phyloP scores from a whole-genome alignment of 2,113 vertebrate species.

The Oryzias woworae region DNA sequence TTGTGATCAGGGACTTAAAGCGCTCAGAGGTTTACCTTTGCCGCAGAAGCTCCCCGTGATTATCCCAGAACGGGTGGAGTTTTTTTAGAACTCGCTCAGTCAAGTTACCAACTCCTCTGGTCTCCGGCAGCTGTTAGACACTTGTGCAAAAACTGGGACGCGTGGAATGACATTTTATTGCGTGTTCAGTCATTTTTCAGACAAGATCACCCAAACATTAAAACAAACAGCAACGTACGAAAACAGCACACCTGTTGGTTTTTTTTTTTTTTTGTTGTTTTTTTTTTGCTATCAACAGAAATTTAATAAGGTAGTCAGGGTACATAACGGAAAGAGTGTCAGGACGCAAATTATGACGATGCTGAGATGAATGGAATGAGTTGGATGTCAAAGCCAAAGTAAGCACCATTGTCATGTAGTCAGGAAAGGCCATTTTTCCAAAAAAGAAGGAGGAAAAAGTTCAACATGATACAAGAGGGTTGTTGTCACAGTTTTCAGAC shows the following conservation, averaged over 20 bases:
- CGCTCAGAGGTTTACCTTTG: too few relatives aligned
- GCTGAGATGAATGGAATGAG: constrained; percentile 73
- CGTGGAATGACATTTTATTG: constrained; percentile 82
- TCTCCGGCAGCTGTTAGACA: constrained; percentile 35
- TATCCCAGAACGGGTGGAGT: too few relatives aligned
- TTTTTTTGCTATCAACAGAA: constrained; percentile 77
- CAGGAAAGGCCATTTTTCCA: constrained; percentile 77
- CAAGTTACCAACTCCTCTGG: neutral
- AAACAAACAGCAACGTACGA: constrained; percentile 78
- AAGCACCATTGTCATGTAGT: constrained; percentile 81
- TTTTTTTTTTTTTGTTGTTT: constrained; percentile 55
- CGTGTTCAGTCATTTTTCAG: constrained; percentile 81
- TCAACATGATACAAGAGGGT: constrained; percentile 78
- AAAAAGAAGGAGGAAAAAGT: constrained; percentile 63
- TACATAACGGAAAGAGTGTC: constrained; percentile 77
- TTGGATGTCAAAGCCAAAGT: constrained; percentile 79
- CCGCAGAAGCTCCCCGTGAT: too few relatives aligned
- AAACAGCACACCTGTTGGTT: constrained; percentile 75
- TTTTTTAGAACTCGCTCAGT: too few relatives aligned
- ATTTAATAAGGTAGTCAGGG: constrained; percentile 80
- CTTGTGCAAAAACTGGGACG: constrained; percentile 52
- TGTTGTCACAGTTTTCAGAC: constrained; percentile 83
- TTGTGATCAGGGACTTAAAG: neutral
- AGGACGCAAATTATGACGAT: constrained; percentile 66
- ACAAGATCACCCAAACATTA: constrained; percentile 77